Evolutionary conservation across 2,797 vertebrate genomes (phyloP), one percentile per base, ranked within the genome.

Genomic region (Sebastes flavidus): DNA sequence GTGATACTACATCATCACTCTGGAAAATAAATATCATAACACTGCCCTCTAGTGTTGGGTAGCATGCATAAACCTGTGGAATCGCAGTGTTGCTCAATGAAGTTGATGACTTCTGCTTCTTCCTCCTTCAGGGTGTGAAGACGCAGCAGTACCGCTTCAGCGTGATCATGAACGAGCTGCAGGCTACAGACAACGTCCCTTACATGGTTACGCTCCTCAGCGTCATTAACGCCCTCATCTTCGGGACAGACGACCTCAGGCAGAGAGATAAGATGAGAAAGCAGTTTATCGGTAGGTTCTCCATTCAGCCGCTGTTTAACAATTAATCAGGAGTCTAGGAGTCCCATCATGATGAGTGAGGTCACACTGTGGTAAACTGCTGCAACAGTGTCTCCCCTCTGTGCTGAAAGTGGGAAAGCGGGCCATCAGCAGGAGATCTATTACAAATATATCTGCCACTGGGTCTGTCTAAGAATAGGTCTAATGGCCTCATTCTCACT

Each of bases 131-230:
- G 99, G 94, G 87, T 0, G 96, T 97, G 92, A 98, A 98, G 95
- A 97, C 85, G 24, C 98, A 97, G 92, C 98, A 98, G 90, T 99
- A 99, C 89, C 98, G 99, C 81, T 99, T 99, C 95, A 99, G 98
- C 0, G 89, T 99, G 87, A 95, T 99, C 85, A 97, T 99, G 95
- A 97, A 95, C 0, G 99, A 99, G 93, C 96, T 99, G 36, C 96
- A 97, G 0, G 90, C 94, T 71, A 97, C 97, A 0, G 97, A 99
- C 84, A 99, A 99, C 0, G 95, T 99, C 72, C 97, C 98, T 0
- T 99, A 99, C 68, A 97, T 97, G 94, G 97, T 97, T 80, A 99
- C 97, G 0, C 95, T 99, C 81, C 96, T 99, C 79, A 98, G 99
- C 18, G 96, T 98, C 75, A 95, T 99, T 94, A 99, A 99, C 2